A percentile compares a stretch with the other conserved stretches of the same genome.
Conservation (phyloP, 2,797 vertebrate genomes). For the Craterocephalus amniculus region DNA sequence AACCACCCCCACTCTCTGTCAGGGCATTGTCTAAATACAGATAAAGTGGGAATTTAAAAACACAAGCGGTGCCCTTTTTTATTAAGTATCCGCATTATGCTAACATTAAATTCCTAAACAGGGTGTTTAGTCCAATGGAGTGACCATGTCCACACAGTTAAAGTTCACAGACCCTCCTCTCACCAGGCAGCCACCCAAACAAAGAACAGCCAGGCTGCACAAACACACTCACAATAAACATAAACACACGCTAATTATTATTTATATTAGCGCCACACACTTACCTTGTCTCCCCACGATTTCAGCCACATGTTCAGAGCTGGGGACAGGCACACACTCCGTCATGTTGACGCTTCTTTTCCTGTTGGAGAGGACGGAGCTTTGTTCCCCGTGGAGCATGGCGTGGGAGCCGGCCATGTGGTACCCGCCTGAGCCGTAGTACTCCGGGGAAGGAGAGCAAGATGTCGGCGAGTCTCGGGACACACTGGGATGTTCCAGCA, state of each 20-base stretch:
- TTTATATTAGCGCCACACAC: background rate
- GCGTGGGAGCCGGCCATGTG: slow-evolving; percentile 85
- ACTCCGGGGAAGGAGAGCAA: slow-evolving; percentile 86
- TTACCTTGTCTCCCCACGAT: slow-evolving; percentile 91
- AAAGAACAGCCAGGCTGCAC: slow-evolving; percentile 67
- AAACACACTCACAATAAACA: slow-evolving; percentile 27
- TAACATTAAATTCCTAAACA: slow-evolving; percentile 7
- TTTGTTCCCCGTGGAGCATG: slow-evolving; percentile 87
- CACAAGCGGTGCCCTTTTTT: background rate
- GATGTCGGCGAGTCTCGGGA: slow-evolving; percentile 83
- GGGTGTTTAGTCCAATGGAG: background rate
- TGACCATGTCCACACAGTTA: slow-evolving; percentile 19
- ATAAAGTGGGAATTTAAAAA: slow-evolving; percentile 26
- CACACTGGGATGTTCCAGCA: slow-evolving; percentile 82
- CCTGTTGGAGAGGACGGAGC: slow-evolving; percentile 84
- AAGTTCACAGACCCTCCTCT: slow-evolving; percentile 64
- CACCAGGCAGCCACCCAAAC: slow-evolving; percentile 74
- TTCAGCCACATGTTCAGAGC: slow-evolving; percentile 90
- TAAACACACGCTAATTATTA: slow-evolving; percentile 3
- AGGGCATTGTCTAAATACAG: slow-evolving; percentile 62
- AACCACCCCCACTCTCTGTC: slow-evolving; percentile 53
- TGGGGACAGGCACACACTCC: slow-evolving; percentile 89
- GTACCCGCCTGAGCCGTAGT: slow-evolving; percentile 87
- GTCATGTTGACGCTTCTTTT: slow-evolving; percentile 92
- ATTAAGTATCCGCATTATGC: slow-evolving; percentile 14